phyloP scores from a whole-genome alignment of 1,140 invertebrate species.

The Drosophila tsacasi region DNA sequence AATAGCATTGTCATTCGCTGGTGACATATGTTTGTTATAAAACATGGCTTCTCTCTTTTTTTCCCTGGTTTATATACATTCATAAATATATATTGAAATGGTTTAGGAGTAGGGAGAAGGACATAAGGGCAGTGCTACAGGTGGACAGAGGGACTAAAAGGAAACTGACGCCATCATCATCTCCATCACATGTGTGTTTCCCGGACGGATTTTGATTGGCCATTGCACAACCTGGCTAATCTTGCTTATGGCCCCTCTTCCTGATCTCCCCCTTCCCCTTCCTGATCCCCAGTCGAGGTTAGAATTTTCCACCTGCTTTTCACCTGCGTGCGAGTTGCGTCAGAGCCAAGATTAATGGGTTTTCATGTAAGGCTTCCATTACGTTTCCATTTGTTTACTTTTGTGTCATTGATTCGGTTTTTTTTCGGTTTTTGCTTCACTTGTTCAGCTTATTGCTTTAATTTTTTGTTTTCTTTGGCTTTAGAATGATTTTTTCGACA shows the following conservation, averaged over 20 bases:
- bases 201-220: slow-evolving; percentile 39
- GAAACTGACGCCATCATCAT: slow-evolving; percentile 41
- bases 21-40: slow-evolving; percentile 26
- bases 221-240: slow-evolving; percentile 47
- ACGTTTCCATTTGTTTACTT: slow-evolving; percentile 57
- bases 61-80: neutral
- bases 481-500: slow-evolving; percentile 7
- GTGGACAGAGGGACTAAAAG: slow-evolving; percentile 12
- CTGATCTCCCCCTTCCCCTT: neutral
- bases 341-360: slow-evolving; percentile 74
- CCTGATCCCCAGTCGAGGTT: slow-evolving; percentile 1
- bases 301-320: slow-evolving; percentile 16
- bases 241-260: slow-evolving; percentile 1
- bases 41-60: slow-evolving; percentile 5
- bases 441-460: slow-evolving; percentile 17
- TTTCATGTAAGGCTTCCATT: slow-evolving; percentile 60
- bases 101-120: neutral
- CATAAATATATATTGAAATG: slow-evolving; percentile 4
- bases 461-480: slow-evolving; percentile 10
- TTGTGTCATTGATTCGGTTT: slow-evolving; percentile 61
- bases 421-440: slow-evolving; percentile 27
- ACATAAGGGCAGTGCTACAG: slow-evolving; percentile 10
- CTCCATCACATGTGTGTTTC: slow-evolving; percentile 26
- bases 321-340: slow-evolving; percentile 50
- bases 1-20: slow-evolving; percentile 14